Percentiles rank a stretch among this genome's conserved stretches.
phyloP scores from a whole-genome alignment of 2,113 vertebrate species.

The Hassar affinis region DNA sequence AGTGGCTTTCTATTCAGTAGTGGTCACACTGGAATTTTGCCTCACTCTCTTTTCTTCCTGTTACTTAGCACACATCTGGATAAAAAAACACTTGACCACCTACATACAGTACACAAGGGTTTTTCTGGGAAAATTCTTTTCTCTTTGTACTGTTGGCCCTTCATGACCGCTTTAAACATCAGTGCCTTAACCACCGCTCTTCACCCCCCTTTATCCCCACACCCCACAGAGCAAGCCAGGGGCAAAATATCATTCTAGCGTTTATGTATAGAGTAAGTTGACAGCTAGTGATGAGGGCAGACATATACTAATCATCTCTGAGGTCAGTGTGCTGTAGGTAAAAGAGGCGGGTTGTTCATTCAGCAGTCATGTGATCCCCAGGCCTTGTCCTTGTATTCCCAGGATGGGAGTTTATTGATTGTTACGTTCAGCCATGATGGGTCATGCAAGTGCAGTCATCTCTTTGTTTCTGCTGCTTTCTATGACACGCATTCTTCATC shows the following conservation, averaged over 20 bases:
- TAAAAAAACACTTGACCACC: neutral
- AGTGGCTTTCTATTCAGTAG: neutral
- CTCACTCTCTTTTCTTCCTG: neutral
- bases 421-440: neutral
- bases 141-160: neutral
- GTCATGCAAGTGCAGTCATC: neutral
- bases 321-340: neutral
- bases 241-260: neutral
- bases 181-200: neutral
- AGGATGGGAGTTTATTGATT: neutral
- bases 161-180: neutral
- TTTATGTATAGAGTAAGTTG: neutral
- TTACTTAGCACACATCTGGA: neutral
- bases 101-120: neutral
- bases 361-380: neutral
- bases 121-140: neutral
- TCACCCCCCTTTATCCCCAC: neutral
- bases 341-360: neutral
- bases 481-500: constrained; percentile 17
- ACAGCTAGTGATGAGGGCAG: neutral
- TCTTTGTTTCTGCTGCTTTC: neutral
- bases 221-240: neutral
- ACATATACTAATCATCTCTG: neutral
- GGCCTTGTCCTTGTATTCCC: neutral
- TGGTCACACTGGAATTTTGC: neutral